Evolutionary conservation across 1,140 invertebrate species (phyloP), one percentile per base, ranked within the genome.

Genomic region (Pseudobourletiella spinata): DNA sequence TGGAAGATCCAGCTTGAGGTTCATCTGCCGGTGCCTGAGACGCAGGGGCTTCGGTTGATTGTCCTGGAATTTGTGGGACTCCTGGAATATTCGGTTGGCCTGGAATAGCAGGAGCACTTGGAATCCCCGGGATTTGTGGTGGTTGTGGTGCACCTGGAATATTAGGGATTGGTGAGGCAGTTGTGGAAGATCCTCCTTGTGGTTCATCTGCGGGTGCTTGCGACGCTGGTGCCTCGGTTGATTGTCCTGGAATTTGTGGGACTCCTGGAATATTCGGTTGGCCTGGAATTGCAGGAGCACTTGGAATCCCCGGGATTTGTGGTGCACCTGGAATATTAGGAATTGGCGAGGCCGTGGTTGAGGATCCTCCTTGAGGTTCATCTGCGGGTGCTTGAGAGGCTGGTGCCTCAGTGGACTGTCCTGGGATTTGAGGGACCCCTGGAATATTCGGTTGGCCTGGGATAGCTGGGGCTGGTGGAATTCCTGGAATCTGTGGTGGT

Each of bases 341-440:
- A n/a, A n/a, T n/a, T n/a, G n/a, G n/a, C n/a, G n/a, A n/a, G n/a
- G n/a, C n/a, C n/a, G n/a, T n/a, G n/a, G n/a, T n/a, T n/a, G n/a
- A n/a, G n/a, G n/a, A n/a, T n/a, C n/a, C n/a, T n/a, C n/a, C n/a
- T n/a, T n/a, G n/a, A 24, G 52, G 20, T 32, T n/a, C 16, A 55
- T 26, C 50, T 14, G 6, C 22, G 3, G 50, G 11, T 6, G 51
- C n/a, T 32, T 35, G 32, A 30, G 29, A 43, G 57, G 3, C 43
- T 58, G 2, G 43, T 32, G 30, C 18, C 43, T 39, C 16, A 24
- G 46, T 22, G 3, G 26, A 30, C 18, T 25, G 22, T 15, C 48
- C 16, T 32, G 61, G n/a, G n/a, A n/a, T n/a, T 22, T 46, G 61
- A 48, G 22, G 46, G n/a, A n/a, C n/a, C n/a, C n/a, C 18, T 18